Base-by-base conservation (phyloP, 1,140 invertebrate genomes). In the Drosophila lacteicornis region DNA sequence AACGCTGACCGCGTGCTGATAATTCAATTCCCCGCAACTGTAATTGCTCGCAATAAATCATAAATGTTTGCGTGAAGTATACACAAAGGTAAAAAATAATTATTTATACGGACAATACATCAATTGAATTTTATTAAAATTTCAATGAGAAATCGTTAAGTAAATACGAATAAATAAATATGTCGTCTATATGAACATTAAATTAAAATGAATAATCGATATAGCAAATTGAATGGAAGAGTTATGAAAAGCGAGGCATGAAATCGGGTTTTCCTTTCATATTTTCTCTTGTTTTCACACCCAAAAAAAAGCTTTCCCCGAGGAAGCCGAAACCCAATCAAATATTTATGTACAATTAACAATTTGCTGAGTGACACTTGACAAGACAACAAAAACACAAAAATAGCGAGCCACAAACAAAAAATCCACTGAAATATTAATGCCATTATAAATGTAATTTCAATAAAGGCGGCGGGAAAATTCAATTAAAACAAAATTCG, bases 391-490 rank as follows among this genome's bases (percentile, higher is more conserved):
- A 73, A 71, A 73, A 73, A 43, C 9, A 38, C 40, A 25, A 25
- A 25, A 25, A 30, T 12, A 42, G 11, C n/a, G 13, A 19, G 7
- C 38, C 36, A 43, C 25, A 56, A 53, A 13, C 49, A 36, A 25
- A 45, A 55, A 74, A 74, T 22, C 1, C 2, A 13, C 42, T 85
- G 38, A 65, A 87, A 76, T 87, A 76, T 86, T 87, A 47, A 82
- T 63, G 61, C 19, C 43, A 90, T 88, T 81, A 79, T 90, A 90
- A 90, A 79, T 88, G 55, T 61, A 88, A 79, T 80, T 84, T 79
- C 63, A 80, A 74, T 83, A 87, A 87, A 82, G 67, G 25, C 25
- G 38, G 3, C 47, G 63, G 77, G 77, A 60, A 73, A 87, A 84
- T 75, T 84, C 69, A 88, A 88, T 90, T 87, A 81, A 79, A 75